Conservation (phyloP, 1,140 invertebrate species). For the Campodea augens region DNA sequence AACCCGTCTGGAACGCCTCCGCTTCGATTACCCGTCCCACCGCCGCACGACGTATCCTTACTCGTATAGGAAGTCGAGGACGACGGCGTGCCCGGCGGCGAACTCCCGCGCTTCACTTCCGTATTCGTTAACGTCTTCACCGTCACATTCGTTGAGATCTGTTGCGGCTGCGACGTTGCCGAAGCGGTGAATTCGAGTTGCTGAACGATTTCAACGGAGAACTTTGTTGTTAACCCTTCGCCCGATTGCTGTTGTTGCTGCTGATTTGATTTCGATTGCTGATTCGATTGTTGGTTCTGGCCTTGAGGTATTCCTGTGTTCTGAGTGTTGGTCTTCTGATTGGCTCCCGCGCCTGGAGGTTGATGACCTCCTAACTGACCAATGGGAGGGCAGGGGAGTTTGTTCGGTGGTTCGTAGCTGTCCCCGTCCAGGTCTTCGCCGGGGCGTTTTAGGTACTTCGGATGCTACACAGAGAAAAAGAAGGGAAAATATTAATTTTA, state of each 20-base stretch:
- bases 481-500: not conserved
- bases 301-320: slow-evolving; percentile 6
- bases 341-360: slow-evolving; percentile 1
- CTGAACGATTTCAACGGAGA: slow-evolving; percentile 74
- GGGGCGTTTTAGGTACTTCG: slow-evolving; percentile 56
- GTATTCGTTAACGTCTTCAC: slow-evolving; percentile 70
- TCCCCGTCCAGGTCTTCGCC: slow-evolving; percentile 48
- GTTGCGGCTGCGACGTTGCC: slow-evolving; percentile 54
- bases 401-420: slow-evolving; percentile 48
- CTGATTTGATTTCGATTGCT: slow-evolving; percentile 27
- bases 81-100: slow-evolving; percentile 16
- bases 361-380: not conserved
- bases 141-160: slow-evolving; percentile 80
- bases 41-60: slow-evolving; percentile 6
- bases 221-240: slow-evolving; percentile 44
- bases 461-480: slow-evolving; percentile 39
- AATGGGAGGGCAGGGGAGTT: slow-evolving; percentile 40
- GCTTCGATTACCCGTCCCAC: slow-evolving; percentile 14
- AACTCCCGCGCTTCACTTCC: slow-evolving; percentile 50
- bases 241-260: slow-evolving; percentile 25
- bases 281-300: slow-evolving; percentile 25
- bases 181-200: slow-evolving; percentile 70
- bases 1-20: slow-evolving; percentile 24
- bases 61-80: slow-evolving; percentile 29
- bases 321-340: not conserved